Base-by-base conservation (phyloP, 2,113 vertebrate genomes). In the Hippocampus comes region DNA sequence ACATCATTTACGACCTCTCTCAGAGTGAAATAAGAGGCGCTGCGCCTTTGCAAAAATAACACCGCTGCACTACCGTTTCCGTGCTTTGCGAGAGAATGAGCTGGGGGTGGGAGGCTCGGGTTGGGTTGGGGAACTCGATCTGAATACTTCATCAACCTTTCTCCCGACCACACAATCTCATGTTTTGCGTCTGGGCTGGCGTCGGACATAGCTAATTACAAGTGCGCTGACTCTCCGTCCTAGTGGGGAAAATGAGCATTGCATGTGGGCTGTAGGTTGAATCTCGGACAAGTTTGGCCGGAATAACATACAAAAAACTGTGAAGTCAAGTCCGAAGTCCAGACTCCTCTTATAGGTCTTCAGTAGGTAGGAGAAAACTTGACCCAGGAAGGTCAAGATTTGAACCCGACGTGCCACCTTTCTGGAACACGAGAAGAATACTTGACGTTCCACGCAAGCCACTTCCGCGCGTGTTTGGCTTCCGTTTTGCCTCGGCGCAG, bases 141-240 rank as follows among this genome's bases (percentile, higher is more conserved):
- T 76, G 41, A 79, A 82, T 86, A 76, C 72, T 79, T 68, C 74
- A 78, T 80, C 55, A 53, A 46, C 70, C 70, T 79, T 74, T 75
- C 63, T 70, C 65, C 41, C 64, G 34, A 72, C 30, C 23, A 80
- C 71, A 72, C 69, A 61, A 48, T 67, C 0, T 23, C 79, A 74
- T 23, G 46, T 79, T 82, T 77, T 80, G 14, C 23, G 41, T 79
- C 75, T 74, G 27, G 77, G 71, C 60, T 61, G 15, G 48, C 74
- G 60, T 18, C 30, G 25, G 20, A 68, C 59, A 51, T 2, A 51
- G 12, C 60, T 18, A 43, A 7, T 30, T 27, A 25, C 67, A 68
- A 23, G 46, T 48, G 48, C 42, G 66, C 14, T 51, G 60, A 43
- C 67, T 70, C 64, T 65, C 9, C 21, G 74, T 20, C 49, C 63